A percentile compares a stretch with the other conserved stretches of the same genome.
These are phyloP conservation scores for Channa striata DNA, from an alignment of 2,797 vertebrate species.

Conservation along the genomic window DNA sequence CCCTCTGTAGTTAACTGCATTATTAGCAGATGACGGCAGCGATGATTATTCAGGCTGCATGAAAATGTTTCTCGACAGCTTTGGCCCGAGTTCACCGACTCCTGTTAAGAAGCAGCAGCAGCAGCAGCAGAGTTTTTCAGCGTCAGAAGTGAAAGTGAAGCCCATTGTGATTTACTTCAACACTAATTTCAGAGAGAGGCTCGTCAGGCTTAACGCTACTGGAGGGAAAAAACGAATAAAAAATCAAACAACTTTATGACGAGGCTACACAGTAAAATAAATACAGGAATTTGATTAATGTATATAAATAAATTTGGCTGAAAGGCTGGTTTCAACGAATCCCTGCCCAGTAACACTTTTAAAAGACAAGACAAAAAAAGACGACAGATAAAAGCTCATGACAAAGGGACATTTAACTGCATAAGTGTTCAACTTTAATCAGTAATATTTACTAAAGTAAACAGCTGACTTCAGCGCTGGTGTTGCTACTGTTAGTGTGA, in stretches of 20 bases:
- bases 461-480: not conserved
- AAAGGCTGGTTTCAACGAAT: too few species aligned
- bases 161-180: conserved; percentile 43
- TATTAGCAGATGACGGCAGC: conserved; percentile 48
- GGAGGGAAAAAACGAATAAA: too few species aligned
- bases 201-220: conserved; percentile 45
- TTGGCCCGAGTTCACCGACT: conserved; percentile 62
- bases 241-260: too few species aligned
- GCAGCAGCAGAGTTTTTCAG: conserved; percentile 39
- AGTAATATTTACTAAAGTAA: not conserved
- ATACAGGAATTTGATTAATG: too few species aligned
- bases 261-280: too few species aligned
- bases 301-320: too few species aligned
- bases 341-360: too few species aligned
- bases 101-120: conserved; percentile 53
- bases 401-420: too few species aligned
- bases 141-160: conserved; percentile 48
- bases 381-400: too few species aligned
- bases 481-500: too few species aligned
- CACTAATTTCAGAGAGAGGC: conserved; percentile 61
- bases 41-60: conserved; percentile 52
- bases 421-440: too few species aligned
- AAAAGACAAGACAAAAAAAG: too few species aligned
- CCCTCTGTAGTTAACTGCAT: conserved; percentile 35
- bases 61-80: conserved; percentile 39